Conservation (phyloP, 2,888 invertebrate genomes). For the Notodonta dromedarius region DNA sequence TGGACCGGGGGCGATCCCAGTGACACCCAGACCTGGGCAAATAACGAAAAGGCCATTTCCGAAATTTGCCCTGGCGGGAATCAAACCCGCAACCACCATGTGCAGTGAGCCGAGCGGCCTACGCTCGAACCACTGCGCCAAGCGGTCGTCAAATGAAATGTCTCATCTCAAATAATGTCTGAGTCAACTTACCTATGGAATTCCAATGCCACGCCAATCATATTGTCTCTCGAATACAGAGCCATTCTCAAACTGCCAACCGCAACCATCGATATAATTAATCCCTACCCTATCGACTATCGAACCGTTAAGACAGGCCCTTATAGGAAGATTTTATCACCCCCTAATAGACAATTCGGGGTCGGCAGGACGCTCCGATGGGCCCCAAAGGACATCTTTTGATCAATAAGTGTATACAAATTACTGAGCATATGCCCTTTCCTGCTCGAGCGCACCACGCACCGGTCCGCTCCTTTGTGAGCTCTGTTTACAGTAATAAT, state of each 20-base stretch:
- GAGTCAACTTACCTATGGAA: not conserved
- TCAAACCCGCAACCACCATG: no score
- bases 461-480: conserved; percentile 70
- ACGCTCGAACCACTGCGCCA: no score
- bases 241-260: conserved; percentile 41
- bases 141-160: no score
- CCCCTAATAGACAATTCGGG: conserved; percentile 75
- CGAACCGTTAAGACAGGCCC: conserved; percentile 57
- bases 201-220: no score
- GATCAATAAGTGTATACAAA: conserved; percentile 84
- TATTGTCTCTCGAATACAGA: not conserved
- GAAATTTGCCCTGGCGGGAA: no score
- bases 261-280: conserved; percentile 52
- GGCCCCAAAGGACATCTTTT: conserved; percentile 80
- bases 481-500: conserved; percentile 37
- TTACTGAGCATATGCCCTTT: conserved; percentile 81
- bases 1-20: no score
- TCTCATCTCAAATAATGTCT: no score
- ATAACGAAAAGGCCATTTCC: no score
- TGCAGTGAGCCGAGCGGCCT: no score
- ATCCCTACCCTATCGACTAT: conserved; percentile 60
- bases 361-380: conserved; percentile 72
- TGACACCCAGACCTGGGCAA: no score
- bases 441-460: conserved; percentile 69
- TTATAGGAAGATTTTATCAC: conserved; percentile 76